phyloP scores from a whole-genome alignment of 2,888 invertebrate species.

The Andrena praecox region DNA sequence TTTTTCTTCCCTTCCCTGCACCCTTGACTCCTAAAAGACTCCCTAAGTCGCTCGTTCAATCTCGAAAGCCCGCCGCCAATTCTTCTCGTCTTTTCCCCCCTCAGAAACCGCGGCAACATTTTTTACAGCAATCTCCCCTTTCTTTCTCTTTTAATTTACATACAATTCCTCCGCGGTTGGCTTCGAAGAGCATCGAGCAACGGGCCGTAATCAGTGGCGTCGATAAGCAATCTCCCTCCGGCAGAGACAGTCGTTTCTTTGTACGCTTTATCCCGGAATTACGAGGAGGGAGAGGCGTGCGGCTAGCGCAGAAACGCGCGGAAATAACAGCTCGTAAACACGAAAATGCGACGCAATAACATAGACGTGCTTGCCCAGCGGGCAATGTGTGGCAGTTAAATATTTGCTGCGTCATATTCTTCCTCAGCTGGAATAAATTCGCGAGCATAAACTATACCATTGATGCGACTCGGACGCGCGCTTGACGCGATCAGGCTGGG shows the following conservation, averaged over 20 bases:
- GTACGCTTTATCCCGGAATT: not conserved
- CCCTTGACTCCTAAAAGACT: constrained; percentile 65
- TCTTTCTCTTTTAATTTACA: constrained; percentile 67
- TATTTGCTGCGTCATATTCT: constrained; percentile 4
- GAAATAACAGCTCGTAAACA: constrained; percentile 17
- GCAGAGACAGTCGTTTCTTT: not conserved
- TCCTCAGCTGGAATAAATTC: constrained; percentile 18
- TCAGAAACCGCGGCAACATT: constrained; percentile 64
- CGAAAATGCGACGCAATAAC: constrained; percentile 4
- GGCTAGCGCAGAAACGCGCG: not conserved
- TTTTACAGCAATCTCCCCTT: constrained; percentile 31
- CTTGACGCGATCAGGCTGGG: constrained; percentile 1
- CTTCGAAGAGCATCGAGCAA: constrained; percentile 22
- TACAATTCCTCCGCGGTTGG: constrained; percentile 53
- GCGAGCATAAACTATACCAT: not conserved
- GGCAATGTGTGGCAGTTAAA: constrained; percentile 21
- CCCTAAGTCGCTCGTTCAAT: constrained; percentile 73
- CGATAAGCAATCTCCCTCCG: constrained; percentile 39
- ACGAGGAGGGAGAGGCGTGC: not conserved
- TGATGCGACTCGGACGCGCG: constrained; percentile 1
- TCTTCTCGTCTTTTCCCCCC: constrained; percentile 28
- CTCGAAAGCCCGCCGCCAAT: constrained; percentile 56
- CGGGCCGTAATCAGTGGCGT: constrained; percentile 43
- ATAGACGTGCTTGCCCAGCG: constrained; percentile 17
- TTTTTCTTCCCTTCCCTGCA: constrained; percentile 46